Evolutionary conservation across 2,888 invertebrate genomes (phyloP), one percentile per base, ranked within the genome.

Genomic region (Trissonchulus sp.): DNA sequence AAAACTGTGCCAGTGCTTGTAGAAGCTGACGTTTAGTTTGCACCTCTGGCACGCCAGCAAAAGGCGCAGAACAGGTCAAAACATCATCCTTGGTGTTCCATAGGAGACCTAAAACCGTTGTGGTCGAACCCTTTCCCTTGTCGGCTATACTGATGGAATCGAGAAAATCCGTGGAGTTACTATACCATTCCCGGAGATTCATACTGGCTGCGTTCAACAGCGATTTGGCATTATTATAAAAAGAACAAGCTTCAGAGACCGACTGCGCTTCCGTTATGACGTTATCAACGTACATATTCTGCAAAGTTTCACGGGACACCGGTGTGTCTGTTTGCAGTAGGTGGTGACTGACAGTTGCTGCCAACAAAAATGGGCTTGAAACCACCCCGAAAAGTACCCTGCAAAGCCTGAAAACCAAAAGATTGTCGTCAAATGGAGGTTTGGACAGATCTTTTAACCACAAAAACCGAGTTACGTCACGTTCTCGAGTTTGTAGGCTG

Each of bases 311-410:
- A 23, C 34, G 28, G 33, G 33, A 30, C 33, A 71, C 71, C 8
- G 15, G 15, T 18, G 15, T 15, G 33, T n/a, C 71, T 15, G 35
- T 31, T 8, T 34, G 28, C 3, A n/a, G 23, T 34, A 71, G 65
- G 48, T 77, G 78, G 18, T 69, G 35, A 23, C 73, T 63, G 18
- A 81, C 76, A 1, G 78, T 68, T 0, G 68, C 74, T 0, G 72
- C 74, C 18, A 80, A 74, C n/a, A 79, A 37, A 63, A 75, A 79
- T 0, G 80, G 80, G 15, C 73, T 71, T 0, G 68, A 62, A 1
- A 37, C 73, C 0, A 79, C 63, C 18, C 80, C 80, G 38, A 80
- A 80, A 1, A 79, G 79, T 0, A 81, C 68, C 2, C 78, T 28
- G 1, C 68, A 60, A 75, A 80, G 80, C 18, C 80, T 72, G 2